These are phyloP conservation scores for Zaprionus davidi DNA, from an alignment of 1,140 invertebrate genomes.

Conservation along the genomic window DNA sequence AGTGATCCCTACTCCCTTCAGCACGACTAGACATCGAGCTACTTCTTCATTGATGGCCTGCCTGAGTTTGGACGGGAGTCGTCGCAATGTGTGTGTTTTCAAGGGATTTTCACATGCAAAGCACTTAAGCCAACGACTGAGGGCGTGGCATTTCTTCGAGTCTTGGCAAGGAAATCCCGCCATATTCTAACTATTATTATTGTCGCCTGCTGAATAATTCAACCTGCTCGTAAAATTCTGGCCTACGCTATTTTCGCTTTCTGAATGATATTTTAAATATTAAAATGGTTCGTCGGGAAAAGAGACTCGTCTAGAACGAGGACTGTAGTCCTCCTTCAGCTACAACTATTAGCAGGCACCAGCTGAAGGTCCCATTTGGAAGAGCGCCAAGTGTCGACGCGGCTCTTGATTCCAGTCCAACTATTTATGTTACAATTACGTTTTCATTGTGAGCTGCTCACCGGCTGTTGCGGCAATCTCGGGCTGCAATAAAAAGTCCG, in stretches of 20 bases:
- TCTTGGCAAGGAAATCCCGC: conserved; percentile 4
- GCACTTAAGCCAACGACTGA: conserved; percentile 29
- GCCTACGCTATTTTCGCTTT: conserved; percentile 34
- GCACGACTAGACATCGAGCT: conserved; percentile 11
- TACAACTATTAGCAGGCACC: conserved; percentile 33
- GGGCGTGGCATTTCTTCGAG: conserved; percentile 1
- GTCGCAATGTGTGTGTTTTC: conserved; percentile 28
- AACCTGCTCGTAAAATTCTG: conserved; percentile 29
- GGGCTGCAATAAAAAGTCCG: conserved; percentile 60
- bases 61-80: neutral
- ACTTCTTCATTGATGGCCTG: conserved; percentile 7
- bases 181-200: conserved; percentile 42
- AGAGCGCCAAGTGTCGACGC: conserved; percentile 39
- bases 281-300: conserved; percentile 57
- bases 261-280: conserved; percentile 71
- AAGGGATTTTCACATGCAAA: conserved; percentile 51
- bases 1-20: conserved; percentile 10
- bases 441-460: conserved; percentile 20
- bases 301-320: neutral
- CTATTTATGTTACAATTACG: conserved; percentile 61
- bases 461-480: conserved; percentile 61
- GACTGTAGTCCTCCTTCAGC: conserved; percentile 2
- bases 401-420: conserved; percentile 41
- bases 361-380: conserved; percentile 41
- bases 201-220: conserved; percentile 51